Conservation (phyloP, 2,797 vertebrate genomes). For the Lacerta bilineata region DNA sequence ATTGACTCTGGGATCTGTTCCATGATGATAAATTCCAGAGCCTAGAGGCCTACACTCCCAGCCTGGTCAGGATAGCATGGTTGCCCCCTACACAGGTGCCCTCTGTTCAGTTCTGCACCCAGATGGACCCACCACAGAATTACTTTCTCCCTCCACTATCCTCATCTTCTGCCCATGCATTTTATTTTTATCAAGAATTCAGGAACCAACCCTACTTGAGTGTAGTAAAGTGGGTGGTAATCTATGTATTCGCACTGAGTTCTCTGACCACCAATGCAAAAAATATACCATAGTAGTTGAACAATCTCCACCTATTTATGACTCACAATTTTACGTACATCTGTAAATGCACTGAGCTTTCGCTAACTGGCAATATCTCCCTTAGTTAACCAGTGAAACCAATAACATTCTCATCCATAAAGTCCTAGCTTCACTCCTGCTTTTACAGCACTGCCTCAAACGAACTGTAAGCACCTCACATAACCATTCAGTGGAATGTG, state of each 20-base stretch:
- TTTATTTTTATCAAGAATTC: not conserved
- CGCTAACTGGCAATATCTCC: constrained; percentile 54
- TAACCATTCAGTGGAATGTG: not conserved
- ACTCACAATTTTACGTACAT: constrained; percentile 47
- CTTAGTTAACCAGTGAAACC: constrained; percentile 42
- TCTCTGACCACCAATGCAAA: constrained; percentile 61
- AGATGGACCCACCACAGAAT: not conserved
- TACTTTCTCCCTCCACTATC: not conserved
- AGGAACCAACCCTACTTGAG: not conserved
- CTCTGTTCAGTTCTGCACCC: not conserved
- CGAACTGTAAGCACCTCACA: not conserved
- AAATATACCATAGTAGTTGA: constrained; percentile 67
- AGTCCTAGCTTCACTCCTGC: constrained; percentile 8
- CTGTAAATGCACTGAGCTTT: not conserved
- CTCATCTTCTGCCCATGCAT: not conserved
- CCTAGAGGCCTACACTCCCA: too few species aligned
- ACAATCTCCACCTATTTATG: constrained; percentile 58
- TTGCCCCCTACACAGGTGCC: not conserved
- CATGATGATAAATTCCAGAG: not conserved
- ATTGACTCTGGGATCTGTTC: not conserved
- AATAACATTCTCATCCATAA: constrained; percentile 14
- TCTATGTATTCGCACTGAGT: not conserved
- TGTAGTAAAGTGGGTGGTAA: not conserved
- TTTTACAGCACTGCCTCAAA: constrained; percentile 9
- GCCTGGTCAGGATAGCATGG: not conserved